phyloP scores from a whole-genome alignment of 1,140 invertebrate species.

The Papilio polytes region DNA sequence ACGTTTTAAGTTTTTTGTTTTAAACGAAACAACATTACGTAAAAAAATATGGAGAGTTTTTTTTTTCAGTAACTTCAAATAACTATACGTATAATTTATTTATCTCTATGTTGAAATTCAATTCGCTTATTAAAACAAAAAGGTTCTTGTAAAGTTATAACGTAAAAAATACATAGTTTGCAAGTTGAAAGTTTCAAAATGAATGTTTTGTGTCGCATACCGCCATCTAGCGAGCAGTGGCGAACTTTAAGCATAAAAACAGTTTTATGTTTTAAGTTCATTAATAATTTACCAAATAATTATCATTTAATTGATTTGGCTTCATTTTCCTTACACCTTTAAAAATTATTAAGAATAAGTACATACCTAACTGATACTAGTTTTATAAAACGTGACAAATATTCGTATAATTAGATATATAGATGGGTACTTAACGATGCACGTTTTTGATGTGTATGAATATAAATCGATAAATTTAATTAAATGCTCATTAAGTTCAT shows the following conservation, averaged over 20 bases:
- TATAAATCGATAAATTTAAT: conserved; percentile 25
- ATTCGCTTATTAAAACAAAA: not conserved
- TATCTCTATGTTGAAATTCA: not conserved
- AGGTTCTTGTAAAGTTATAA: not conserved
- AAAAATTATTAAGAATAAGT: not conserved
- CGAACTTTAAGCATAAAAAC: not conserved
- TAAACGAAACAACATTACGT: no score
- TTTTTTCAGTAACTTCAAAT: no score
- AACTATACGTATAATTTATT: no score
- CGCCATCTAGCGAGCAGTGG: conserved; percentile 12
- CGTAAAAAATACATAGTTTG: not conserved
- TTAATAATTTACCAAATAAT: not conserved
- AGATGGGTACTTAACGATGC: not conserved
- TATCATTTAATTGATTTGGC: not conserved
- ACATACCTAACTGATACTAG: no score
- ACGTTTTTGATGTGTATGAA: not conserved
- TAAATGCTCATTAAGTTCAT: conserved; percentile 28
- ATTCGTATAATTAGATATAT: no score
- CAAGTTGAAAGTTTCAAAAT: not conserved
- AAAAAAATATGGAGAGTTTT: no score
- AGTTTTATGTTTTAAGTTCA: no score
- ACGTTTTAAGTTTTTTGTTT: no score
- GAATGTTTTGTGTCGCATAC: not conserved
- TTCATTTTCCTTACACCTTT: not conserved
- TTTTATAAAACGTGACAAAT: no score